These are phyloP conservation scores for Patella caerulea DNA, from an alignment of 2,888 invertebrate species.

Conservation along the genomic window DNA sequence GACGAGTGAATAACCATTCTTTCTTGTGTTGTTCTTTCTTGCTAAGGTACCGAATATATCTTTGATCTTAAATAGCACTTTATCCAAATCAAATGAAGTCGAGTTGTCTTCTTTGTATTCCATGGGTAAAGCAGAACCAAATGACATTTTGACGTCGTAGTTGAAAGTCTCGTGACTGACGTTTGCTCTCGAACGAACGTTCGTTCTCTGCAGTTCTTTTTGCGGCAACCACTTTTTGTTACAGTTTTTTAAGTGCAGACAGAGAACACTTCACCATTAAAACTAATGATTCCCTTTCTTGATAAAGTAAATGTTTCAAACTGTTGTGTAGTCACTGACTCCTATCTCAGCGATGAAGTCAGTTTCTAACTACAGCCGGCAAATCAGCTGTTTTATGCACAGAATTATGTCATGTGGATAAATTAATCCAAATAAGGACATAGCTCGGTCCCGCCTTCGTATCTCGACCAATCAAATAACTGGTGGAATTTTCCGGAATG, in stretches of 20 bases:
- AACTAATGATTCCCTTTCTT: no score
- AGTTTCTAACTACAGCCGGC: conserved; percentile 2
- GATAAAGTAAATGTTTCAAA: no score
- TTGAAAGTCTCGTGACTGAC: no score
- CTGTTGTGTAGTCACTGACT: no score
- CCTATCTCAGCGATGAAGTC: conserved; percentile 1
- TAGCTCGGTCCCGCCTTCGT: conserved; percentile 4
- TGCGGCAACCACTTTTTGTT: no score
- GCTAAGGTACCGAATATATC: conserved; percentile 32
- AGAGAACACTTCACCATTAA: no score
- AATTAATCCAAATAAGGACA: conserved; percentile 13
- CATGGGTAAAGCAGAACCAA: conserved; percentile 19
- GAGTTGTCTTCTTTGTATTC: conserved; percentile 32
- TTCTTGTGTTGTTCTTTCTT: conserved; percentile 29
- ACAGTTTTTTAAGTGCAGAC: no score
- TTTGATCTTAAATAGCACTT: conserved; percentile 41
- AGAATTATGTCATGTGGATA: conserved; percentile 17
- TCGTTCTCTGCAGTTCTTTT: no score
- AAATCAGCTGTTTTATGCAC: conserved; percentile 20
- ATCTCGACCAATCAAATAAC: conserved; percentile 9
- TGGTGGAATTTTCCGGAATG: conserved; percentile 3
- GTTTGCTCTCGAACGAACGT: no score
- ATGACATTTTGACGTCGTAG: conserved; percentile 1
- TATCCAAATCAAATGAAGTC: conserved; percentile 33
- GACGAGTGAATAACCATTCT: conserved; percentile 24